These are phyloP conservation scores for Agapornis roseicollis DNA, from an alignment of 2,113 vertebrate species.

Conservation along the genomic window DNA sequence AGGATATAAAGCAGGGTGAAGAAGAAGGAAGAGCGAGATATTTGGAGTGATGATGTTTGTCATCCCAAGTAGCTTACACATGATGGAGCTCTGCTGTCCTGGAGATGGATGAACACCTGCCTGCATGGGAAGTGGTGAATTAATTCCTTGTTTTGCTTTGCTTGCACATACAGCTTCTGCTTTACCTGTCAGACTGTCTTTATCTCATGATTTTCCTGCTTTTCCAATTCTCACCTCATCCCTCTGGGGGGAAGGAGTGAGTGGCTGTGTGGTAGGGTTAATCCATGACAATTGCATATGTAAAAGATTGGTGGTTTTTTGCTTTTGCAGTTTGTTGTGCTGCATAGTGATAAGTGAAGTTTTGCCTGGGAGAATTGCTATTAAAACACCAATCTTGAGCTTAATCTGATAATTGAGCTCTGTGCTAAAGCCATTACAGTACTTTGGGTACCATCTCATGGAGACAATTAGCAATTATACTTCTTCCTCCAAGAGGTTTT, in stretches of 20 bases:
- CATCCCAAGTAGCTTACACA: not conserved
- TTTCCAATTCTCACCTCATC: accelerated
- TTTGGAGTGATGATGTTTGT: not conserved
- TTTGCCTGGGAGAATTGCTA: not conserved
- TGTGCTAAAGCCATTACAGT: not conserved
- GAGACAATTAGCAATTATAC: not conserved
- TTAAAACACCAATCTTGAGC: not conserved
- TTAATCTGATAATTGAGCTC: not conserved
- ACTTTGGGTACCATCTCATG: not conserved
- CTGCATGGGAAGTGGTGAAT: not conserved
- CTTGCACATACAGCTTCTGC: not conserved
- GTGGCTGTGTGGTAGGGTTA: not conserved
- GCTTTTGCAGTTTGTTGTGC: not conserved
- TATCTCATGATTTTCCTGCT: not conserved
- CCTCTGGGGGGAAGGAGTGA: not conserved
- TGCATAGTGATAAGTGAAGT: not conserved
- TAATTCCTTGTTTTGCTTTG: not conserved
- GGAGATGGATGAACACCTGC: not conserved
- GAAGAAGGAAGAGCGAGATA: not conserved
- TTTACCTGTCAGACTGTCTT: not conserved
- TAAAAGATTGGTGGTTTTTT: not conserved
- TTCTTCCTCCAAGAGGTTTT: not conserved
- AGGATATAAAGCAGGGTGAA: not conserved
- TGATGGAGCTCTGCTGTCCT: not conserved
- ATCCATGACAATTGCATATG: not conserved